Base-by-base conservation (phyloP, 2,113 vertebrate species). In the Hyla sarda region DNA sequence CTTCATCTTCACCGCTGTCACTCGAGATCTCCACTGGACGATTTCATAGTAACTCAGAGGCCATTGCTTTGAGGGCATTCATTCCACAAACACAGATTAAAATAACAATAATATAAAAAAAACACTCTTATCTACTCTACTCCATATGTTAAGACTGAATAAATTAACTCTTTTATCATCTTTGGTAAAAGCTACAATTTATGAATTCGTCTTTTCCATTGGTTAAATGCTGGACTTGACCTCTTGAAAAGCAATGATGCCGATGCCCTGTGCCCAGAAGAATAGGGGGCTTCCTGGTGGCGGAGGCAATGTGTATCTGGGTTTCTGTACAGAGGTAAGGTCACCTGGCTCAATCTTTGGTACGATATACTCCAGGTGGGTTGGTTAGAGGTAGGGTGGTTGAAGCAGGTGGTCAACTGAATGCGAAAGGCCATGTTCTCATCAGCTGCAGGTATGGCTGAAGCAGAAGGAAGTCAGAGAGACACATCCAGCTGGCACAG, bases 161-260 rank as follows among this genome's bases (percentile, higher is more conserved):
- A 86, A 86, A 86, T 86, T 86, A 86, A 86, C 77, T 67, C 41
- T 78, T 60, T 56, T 12, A 56, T 72, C 37, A 58, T 86, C 84
- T 86, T 86, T 86, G 84, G 84, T 86, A 86, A 81, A 79, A 86
- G 84, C 84, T 86, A 81, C 34, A 52, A 47, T 41, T 45, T 30
- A 69, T 17, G 37, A 60, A 50, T 74, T 37, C 30, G 32, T 69
- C 28, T 50, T 52, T 75, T 37, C 52, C 74, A 62, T 17, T 19
- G 75, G 54, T 23, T n/a, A 34, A 13, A 47, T 75, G 54, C 54
- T 62, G 82, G 82, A 56, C 34, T 17, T 58, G 72, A 30, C 52
- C 50, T 60, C 62, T 47, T 37, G 19, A 19, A 78, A 78, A 65
- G 80, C 34, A 82, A 32, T 32, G 7, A 47, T 13, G 16, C 37